Conservation (phyloP, 1,140 invertebrate genomes). For the Chrysomallon squamiferum region DNA sequence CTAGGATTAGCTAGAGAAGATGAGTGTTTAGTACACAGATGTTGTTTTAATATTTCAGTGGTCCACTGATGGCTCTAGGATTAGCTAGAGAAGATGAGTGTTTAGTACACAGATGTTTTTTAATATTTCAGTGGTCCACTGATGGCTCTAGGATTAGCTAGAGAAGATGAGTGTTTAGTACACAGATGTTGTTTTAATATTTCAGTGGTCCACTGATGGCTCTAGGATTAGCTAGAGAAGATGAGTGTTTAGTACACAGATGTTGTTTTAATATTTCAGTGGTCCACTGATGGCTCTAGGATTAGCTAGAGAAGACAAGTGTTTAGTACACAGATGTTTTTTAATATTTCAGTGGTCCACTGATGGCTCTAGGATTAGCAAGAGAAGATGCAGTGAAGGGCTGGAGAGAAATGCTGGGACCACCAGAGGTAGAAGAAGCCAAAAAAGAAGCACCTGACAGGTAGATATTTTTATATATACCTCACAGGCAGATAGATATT, state of each 20-base stretch:
- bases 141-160: slow-evolving; percentile 57
- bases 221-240: slow-evolving; percentile 56
- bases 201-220: slow-evolving; percentile 59
- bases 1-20: slow-evolving; percentile 60
- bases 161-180: no score
- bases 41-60: slow-evolving; percentile 53
- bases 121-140: slow-evolving; percentile 55
- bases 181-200: no score
- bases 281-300: slow-evolving; percentile 59
- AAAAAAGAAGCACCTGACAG: slow-evolving; percentile 52
- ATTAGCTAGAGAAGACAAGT: slow-evolving; percentile 59
- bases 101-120: no score
- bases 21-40: no score
- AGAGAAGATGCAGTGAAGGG: slow-evolving; percentile 57
- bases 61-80: slow-evolving; percentile 57
- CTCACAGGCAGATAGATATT: slow-evolving; percentile 8
- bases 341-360: slow-evolving; percentile 55
- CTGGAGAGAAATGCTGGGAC: slow-evolving; percentile 60
- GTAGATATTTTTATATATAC: slow-evolving; percentile 14
- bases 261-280: no score
- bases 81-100: slow-evolving; percentile 58
- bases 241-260: no score
- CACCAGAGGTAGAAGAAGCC: slow-evolving; percentile 52
- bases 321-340: no score
- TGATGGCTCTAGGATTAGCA: slow-evolving; percentile 60